Conservation (phyloP, 2,113 vertebrate genomes). For the Oceanodroma tethys region DNA sequence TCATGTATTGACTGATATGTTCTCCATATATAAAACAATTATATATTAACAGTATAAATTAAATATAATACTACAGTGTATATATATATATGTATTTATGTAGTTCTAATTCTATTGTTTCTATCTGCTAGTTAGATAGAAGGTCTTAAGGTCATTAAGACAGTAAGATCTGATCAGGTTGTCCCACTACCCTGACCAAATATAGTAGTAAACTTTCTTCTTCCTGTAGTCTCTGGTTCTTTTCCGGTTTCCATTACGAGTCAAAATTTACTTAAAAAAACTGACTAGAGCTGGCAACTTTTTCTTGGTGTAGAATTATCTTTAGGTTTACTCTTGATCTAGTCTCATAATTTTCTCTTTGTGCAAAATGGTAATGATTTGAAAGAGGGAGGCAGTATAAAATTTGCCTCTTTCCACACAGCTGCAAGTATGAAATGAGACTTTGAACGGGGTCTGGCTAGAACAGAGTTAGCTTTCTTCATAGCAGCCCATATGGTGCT, state of each 20-base stretch:
- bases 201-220: neutral
- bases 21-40: neutral
- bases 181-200: neutral
- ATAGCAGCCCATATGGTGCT: fast-evolving
- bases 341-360: neutral
- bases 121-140: neutral
- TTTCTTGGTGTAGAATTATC: neutral
- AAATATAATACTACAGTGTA: neutral
- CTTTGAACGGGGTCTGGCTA: neutral
- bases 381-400: neutral
- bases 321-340: neutral
- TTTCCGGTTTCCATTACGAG: neutral
- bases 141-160: neutral
- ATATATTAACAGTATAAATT: neutral
- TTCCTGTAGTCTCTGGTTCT: neutral
- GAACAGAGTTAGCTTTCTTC: neutral
- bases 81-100: fast-evolving
- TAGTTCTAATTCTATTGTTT: neutral
- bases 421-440: neutral
- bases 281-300: neutral
- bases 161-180: neutral
- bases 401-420: neutral
- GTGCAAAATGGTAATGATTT: neutral
- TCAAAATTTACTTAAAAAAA: neutral
- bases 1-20: neutral